Evolutionary conservation across 2,888 invertebrate species (phyloP).

Genomic region (Eupithecia centaureata): DNA sequence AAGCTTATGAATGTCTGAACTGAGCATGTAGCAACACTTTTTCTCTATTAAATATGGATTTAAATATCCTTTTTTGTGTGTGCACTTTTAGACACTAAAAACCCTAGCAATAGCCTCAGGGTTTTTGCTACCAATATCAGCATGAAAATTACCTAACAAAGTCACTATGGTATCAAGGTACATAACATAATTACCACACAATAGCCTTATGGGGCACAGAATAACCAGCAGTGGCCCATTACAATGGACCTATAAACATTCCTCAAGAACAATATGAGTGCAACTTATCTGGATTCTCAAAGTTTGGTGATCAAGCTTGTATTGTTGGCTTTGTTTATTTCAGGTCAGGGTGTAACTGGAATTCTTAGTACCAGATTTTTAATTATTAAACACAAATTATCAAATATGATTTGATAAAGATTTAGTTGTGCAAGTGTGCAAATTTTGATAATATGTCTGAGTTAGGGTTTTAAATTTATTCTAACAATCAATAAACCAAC

Average conservation of each 20-base stretch:
- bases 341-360: neutral
- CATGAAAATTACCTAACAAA: neutral
- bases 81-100: too few relatives aligned
- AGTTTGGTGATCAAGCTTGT: slow-evolving; percentile 3
- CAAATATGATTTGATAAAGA: too few relatives aligned
- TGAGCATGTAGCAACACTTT: too few relatives aligned
- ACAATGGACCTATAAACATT: slow-evolving; percentile 42
- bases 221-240: slow-evolving; percentile 1
- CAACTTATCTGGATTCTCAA: slow-evolving; percentile 23
- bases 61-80: too few relatives aligned
- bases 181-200: slow-evolving; percentile 43
- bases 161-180: slow-evolving; percentile 22
- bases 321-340: neutral
- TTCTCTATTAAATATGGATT: too few relatives aligned
- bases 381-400: too few relatives aligned
- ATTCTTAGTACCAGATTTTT: neutral
- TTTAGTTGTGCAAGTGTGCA: too few relatives aligned
- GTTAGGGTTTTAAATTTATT: too few relatives aligned
- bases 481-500: neutral
- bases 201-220: slow-evolving; percentile 31
- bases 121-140: neutral
- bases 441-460: too few relatives aligned
- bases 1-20: too few relatives aligned
- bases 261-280: slow-evolving; percentile 25
- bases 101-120: too few relatives aligned